Base-by-base conservation (phyloP, 2,113 vertebrate species). In the Perccottus glenii region DNA sequence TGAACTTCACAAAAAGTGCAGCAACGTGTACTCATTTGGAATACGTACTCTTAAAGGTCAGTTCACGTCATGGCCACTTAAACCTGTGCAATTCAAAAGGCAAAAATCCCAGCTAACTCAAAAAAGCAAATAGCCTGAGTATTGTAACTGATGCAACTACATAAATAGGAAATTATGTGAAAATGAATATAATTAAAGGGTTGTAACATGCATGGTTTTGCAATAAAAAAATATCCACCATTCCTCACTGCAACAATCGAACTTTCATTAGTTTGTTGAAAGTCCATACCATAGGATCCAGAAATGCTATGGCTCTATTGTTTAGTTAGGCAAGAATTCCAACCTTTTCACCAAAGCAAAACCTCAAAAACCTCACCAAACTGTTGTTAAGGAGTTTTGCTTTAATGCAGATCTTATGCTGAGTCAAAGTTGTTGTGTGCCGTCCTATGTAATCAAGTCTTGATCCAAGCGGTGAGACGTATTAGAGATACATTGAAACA, bases 71-170 rank as follows among this genome's bases (percentile, higher is more conserved):
- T 40, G 43, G 70, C 77, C 73, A 75, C 59, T 69, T 82, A 70
- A 81, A 84, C 65, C 53, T 78, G 82, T 84, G 73, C 77, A 87
- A 90, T 88, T 83, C 51, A 88, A 91, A 88, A 67, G 78, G 86
- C n/a, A 87, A 90, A 80, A 83, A 73, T 50, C 55, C 19, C 65
- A 84, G 27, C 27, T 3, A 53, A 53, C 11, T 33, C 19, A 53
- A 33, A 12, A 46, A 12, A 2, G 19, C 19, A 27, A 27, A 27
- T 2, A 27, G 19, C 67, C n/a, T 27, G 14, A 14, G 4, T 63
- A 58, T 70, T 12, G 35, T 16, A 11, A 83, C 73, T 64, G 70
- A 70, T 64, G 60, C 53, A 79, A 61, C 74, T 66, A 79, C 48
- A 15, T 82, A n/a, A 67, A 63, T 35, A 63, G 73, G 51, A 44